Evolutionary conservation across 2,888 invertebrate species (phyloP).

Genomic region (Chrysomela aeneicollis): DNA sequence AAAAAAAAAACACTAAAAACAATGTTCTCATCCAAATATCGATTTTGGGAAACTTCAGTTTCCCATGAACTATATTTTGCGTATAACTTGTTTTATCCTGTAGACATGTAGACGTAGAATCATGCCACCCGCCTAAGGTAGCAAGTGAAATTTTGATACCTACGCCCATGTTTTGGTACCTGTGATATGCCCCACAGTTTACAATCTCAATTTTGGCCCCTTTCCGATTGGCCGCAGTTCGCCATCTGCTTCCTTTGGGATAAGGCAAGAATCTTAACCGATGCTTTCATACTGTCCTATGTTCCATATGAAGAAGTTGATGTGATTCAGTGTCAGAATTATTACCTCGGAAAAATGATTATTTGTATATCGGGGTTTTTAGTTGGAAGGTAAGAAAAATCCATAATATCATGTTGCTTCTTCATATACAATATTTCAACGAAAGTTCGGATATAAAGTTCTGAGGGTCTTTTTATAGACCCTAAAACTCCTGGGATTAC

Average conservation of each 20-base stretch:
- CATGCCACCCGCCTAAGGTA: too few species aligned
- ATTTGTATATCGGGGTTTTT: conserved; percentile 70
- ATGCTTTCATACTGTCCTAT: conserved; percentile 24
- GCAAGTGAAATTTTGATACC: not conserved
- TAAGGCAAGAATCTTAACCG: conserved; percentile 35
- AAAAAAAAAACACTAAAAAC: too few species aligned
- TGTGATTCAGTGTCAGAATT: conserved; percentile 39
- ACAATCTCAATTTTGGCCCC: conserved; percentile 48
- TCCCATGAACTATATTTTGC: too few species aligned
- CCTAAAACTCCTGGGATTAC: too few species aligned
- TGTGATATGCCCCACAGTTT: conserved; percentile 55
- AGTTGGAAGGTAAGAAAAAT: conserved; percentile 65
- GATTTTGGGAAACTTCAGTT: too few species aligned
- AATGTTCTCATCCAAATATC: too few species aligned
- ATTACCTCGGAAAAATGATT: conserved; percentile 61
- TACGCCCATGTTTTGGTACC: conserved; percentile 48
- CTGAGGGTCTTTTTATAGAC: not conserved
- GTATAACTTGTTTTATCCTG: too few species aligned
- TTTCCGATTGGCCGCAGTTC: conserved; percentile 52
- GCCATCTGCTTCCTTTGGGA: conserved; percentile 56
- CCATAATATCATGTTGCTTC: not conserved
- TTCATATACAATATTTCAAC: not conserved
- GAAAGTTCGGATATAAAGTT: not conserved
- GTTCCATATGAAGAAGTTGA: conserved; percentile 23
- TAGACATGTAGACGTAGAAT: too few species aligned